Conservation (phyloP, 2,888 invertebrate species). For the Dichetophora obliterata region DNA sequence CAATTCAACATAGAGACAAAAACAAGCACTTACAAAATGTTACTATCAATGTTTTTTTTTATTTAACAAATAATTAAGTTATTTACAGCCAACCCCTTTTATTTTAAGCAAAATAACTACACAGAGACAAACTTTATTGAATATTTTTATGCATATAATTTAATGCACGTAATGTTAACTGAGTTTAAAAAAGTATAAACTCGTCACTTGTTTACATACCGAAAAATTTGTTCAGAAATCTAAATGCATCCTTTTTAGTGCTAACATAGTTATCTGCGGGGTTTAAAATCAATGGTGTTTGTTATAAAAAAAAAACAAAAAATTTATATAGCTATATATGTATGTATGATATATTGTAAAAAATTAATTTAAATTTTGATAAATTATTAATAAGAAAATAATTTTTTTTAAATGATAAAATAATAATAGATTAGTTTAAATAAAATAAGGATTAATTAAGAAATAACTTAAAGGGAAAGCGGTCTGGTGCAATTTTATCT, state of each 20-base stretch:
- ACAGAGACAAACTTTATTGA: not conserved
- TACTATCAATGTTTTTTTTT: too few relatives aligned
- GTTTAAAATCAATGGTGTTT: slow-evolving; percentile 32
- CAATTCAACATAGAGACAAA: too few relatives aligned
- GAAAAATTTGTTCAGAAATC: slow-evolving; percentile 58
- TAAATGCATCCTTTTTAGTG: slow-evolving; percentile 60
- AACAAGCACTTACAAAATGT: too few relatives aligned
- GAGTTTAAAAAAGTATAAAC: not conserved
- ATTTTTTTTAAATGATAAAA: not conserved
- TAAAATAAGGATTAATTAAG: not conserved
- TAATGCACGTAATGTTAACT: too few relatives aligned
- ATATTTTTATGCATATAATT: too few relatives aligned
- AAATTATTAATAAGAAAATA: not conserved
- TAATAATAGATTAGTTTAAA: not conserved
- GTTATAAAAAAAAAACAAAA: slow-evolving; percentile 6
- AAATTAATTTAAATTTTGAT: not conserved
- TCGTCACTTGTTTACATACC: slow-evolving; percentile 54
- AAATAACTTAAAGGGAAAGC: not conserved
- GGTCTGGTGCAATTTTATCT: too few relatives aligned
- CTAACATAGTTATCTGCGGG: slow-evolving; percentile 54
- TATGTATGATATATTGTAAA: not conserved
- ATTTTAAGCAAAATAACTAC: not conserved
- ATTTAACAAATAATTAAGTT: not conserved
- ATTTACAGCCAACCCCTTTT: not conserved
- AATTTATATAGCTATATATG: not conserved